phyloP scores from a whole-genome alignment of 2,888 invertebrate genomes.

The Galeopsomyia nigrocyanea region DNA sequence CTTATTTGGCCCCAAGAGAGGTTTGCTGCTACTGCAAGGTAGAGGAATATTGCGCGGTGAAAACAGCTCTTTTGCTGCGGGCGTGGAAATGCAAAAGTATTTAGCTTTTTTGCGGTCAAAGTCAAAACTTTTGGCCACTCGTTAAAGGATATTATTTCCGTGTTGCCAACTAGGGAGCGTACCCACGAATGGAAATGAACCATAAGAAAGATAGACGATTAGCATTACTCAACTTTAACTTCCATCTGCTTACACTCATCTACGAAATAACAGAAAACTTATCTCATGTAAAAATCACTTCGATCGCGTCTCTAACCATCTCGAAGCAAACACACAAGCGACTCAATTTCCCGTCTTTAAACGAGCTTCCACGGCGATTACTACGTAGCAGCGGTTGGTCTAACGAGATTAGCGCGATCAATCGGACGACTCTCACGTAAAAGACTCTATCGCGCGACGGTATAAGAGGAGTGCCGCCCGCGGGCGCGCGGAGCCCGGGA shows the following conservation, averaged over 20 bases:
- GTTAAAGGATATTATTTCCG: conserved; percentile 73
- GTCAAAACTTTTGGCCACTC: conserved; percentile 71
- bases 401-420: conserved; percentile 41
- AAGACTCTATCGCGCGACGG: not conserved
- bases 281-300: not conserved
- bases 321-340: conserved; percentile 2
- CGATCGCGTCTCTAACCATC: too few relatives aligned
- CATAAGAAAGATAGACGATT: not conserved
- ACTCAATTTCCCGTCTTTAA: conserved; percentile 19
- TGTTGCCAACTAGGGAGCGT: not conserved
- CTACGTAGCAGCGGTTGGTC: not conserved
- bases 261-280: too few relatives aligned
- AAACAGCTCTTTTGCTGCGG: not conserved
- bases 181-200: not conserved
- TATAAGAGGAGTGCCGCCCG: not conserved
- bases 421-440: conserved; percentile 1
- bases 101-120: conserved; percentile 57
- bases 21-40: not conserved
- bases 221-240: not conserved
- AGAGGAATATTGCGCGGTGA: conserved; percentile 10
- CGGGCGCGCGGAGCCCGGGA: not conserved
- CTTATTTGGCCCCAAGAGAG: conserved; percentile 35
- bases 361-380: conserved; percentile 3
- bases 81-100: conserved; percentile 23
- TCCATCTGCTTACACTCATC: too few relatives aligned